These are phyloP conservation scores for Tinamus guttatus DNA, from an alignment of 2,113 vertebrate species.

Conservation along the genomic window DNA sequence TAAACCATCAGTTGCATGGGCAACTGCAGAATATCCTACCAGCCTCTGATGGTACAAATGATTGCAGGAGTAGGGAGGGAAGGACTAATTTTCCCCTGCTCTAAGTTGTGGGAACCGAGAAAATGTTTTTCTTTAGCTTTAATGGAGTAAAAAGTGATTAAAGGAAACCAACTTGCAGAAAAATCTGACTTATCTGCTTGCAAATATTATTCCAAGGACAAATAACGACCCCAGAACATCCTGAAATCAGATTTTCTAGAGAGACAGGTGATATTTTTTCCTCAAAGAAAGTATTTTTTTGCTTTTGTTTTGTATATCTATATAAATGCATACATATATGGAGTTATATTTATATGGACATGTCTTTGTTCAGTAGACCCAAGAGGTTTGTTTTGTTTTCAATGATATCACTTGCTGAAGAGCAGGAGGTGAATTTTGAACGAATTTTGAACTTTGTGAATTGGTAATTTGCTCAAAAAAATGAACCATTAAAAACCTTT, in stretches of 20 bases:
- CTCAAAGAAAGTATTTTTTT: not conserved
- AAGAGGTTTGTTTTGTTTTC: not conserved
- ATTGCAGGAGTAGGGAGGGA: not conserved
- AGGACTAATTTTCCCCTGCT: not conserved
- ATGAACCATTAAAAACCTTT: conserved; percentile 22
- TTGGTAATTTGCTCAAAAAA: conserved; percentile 33
- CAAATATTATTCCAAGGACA: not conserved
- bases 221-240: not conserved
- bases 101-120: not conserved
- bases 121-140: not conserved
- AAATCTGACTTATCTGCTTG: not conserved
- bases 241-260: not conserved
- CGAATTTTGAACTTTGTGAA: not conserved
- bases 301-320: not conserved
- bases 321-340: too few species aligned
- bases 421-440: conserved; percentile 7
- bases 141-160: conserved; percentile 7
- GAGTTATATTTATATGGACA: not conserved
- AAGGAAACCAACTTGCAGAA: conserved; percentile 8
- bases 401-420: not conserved
- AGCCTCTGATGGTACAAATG: not conserved
- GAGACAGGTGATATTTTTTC: not conserved
- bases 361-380: not conserved
- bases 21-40: not conserved
- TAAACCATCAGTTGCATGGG: not conserved